Evolutionary conservation across 2,888 invertebrate genomes (phyloP).

Genomic region (Antitype chi): DNA sequence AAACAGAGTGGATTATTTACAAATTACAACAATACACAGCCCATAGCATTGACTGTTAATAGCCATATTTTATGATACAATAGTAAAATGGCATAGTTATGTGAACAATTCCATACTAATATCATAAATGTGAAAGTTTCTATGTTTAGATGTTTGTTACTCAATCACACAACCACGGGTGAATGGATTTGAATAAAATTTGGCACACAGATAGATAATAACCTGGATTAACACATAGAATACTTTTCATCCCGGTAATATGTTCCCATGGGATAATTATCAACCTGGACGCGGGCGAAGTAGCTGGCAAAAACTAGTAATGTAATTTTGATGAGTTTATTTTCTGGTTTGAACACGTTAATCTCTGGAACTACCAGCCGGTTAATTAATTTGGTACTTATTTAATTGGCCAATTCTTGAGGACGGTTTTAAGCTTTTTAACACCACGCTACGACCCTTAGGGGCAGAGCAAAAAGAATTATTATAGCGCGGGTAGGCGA

Average conservation of each 20-base stretch:
- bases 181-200: too few species aligned
- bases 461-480: background rate
- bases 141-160: too few species aligned
- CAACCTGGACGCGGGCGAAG: too few species aligned
- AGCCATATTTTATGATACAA: conserved; percentile 27
- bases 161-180: too few species aligned
- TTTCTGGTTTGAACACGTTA: background rate
- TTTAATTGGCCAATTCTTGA: background rate
- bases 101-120: background rate
- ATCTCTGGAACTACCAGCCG: background rate
- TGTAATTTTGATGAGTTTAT: background rate
- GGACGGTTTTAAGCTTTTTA: background rate
- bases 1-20: background rate
- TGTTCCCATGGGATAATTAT: too few species aligned
- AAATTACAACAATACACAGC: background rate
- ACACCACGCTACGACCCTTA: background rate
- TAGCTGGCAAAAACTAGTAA: too few species aligned
- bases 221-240: too few species aligned
- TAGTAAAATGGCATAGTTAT: conserved; percentile 8
- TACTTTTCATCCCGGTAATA: too few species aligned
- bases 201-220: too few species aligned
- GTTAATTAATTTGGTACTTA: background rate
- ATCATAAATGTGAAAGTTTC: background rate
- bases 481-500: background rate
- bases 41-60: background rate